A percentile compares a stretch with the other conserved stretches of the same genome.
Evolutionary conservation across 2,113 vertebrate genomes (phyloP).

Genomic region (Tretioscincus oriximinensis): DNA sequence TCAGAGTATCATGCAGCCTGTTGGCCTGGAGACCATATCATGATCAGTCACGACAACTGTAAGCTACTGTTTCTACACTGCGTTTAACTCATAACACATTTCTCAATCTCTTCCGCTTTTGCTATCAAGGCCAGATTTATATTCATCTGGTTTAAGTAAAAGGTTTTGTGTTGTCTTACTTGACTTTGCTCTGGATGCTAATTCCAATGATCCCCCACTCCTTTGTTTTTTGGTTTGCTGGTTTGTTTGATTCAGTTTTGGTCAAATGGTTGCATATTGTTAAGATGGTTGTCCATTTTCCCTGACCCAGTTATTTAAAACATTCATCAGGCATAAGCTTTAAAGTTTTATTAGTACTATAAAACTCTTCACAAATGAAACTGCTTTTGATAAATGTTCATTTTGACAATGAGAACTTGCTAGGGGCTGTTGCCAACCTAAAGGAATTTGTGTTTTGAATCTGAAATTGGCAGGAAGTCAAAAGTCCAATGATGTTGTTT

Average conservation of each 20-base stretch:
- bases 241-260: constrained; percentile 51
- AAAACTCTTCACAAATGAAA: constrained; percentile 75
- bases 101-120: constrained; percentile 56
- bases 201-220: constrained; percentile 44
- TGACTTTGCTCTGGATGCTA: constrained; percentile 64
- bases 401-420: constrained; percentile 72
- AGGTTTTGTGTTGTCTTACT: constrained; percentile 73
- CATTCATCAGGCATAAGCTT: constrained; percentile 60
- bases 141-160: constrained; percentile 86
- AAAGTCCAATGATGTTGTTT: constrained; percentile 27
- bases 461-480: constrained; percentile 61
- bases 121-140: constrained; percentile 54
- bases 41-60: constrained; percentile 84
- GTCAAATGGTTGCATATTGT: constrained; percentile 48
- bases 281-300: constrained; percentile 34
- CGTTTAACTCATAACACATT: constrained; percentile 86
- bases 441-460: constrained; percentile 65
- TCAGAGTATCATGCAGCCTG: constrained; percentile 63
- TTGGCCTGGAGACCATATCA: constrained; percentile 67
- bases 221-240: constrained; percentile 23
- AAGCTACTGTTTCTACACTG: constrained; percentile 86
- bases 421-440: constrained; percentile 68
- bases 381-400: constrained; percentile 68
- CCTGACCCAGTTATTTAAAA: constrained; percentile 24
- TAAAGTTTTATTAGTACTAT: constrained; percentile 77